These are phyloP conservation scores for Meteorus sp. DNA, from an alignment of 1,140 invertebrate species.

Conservation along the genomic window DNA sequence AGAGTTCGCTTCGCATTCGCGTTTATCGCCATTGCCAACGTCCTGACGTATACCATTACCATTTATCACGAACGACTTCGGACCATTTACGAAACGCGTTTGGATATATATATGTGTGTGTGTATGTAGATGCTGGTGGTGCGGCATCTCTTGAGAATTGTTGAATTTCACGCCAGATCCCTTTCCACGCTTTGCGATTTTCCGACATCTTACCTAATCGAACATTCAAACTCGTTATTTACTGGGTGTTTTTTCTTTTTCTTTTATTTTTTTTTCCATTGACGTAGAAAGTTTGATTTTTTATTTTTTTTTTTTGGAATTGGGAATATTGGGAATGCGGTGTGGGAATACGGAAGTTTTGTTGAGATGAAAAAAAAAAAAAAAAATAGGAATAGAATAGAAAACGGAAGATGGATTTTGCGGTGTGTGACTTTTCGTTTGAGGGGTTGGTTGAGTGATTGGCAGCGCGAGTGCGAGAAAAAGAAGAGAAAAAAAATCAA, in stretches of 20 bases:
- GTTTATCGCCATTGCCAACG: slow-evolving; percentile 42
- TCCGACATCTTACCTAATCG: slow-evolving; percentile 2
- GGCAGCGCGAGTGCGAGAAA: not conserved
- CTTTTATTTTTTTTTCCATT: not conserved
- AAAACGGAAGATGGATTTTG: not conserved
- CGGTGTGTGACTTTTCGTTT: not conserved
- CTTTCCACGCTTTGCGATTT: not conserved
- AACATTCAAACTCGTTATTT: not conserved
- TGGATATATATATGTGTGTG: no score
- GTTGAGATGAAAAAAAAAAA: no score
- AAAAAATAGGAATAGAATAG: not conserved
- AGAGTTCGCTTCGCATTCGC: slow-evolving; percentile 16
- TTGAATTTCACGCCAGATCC: slow-evolving; percentile 18
- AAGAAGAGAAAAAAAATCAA: not conserved
- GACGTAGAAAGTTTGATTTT: not conserved
- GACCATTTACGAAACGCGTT: slow-evolving; percentile 44
- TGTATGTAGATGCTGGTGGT: no score
- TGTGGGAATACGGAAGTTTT: no score
- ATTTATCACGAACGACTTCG: slow-evolving; percentile 43
- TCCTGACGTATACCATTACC: slow-evolving; percentile 45
- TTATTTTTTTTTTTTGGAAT: not conserved
- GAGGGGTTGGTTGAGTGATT: slow-evolving; percentile 12
- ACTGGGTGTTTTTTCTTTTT: not conserved
- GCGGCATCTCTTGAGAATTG: slow-evolving; percentile 20
- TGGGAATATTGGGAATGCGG: no score